These are phyloP conservation scores for Allygus modestus DNA, from an alignment of 2,888 invertebrate species.

Conservation along the genomic window DNA sequence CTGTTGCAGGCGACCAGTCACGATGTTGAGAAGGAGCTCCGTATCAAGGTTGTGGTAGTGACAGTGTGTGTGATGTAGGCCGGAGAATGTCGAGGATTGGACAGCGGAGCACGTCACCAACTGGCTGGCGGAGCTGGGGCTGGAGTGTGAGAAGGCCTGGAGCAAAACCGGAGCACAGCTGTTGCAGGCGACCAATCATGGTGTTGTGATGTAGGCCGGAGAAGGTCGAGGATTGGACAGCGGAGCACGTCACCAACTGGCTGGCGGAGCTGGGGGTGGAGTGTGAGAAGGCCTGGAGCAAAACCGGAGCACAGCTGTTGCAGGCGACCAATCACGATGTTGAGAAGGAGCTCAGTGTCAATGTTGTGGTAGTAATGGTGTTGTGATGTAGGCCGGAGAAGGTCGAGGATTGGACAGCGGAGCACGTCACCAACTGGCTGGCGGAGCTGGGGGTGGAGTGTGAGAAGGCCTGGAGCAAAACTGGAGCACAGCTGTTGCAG, in stretches of 20 bases:
- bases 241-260: slow-evolving; percentile 91
- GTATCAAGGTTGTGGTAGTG: too few species aligned
- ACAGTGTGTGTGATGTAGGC: slow-evolving; percentile 55
- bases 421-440: too few species aligned
- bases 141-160: slow-evolving; percentile 78
- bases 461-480: slow-evolving; percentile 87
- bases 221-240: slow-evolving; percentile 76
- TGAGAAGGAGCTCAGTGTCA: slow-evolving; percentile 80
- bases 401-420: too few species aligned
- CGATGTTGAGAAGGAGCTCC: too few species aligned
- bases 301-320: slow-evolving; percentile 86
- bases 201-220: slow-evolving; percentile 64
- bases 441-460: too few species aligned
- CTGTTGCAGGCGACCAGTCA: too few species aligned
- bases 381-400: too few species aligned
- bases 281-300: slow-evolving; percentile 85
- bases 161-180: slow-evolving; percentile 85
- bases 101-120: slow-evolving; percentile 88
- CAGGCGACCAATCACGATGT: slow-evolving; percentile 88
- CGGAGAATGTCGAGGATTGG: slow-evolving; percentile 74
- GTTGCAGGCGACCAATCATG: too few species aligned
- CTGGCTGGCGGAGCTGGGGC: slow-evolving; percentile 84
- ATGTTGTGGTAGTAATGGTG: too few species aligned
- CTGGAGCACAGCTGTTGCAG: slow-evolving; percentile 87
- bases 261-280: slow-evolving; percentile 78